Conservation (phyloP, 35 echinoderm and acorn worm genomes). For the Hemicentrotus pulcherrimus region DNA sequence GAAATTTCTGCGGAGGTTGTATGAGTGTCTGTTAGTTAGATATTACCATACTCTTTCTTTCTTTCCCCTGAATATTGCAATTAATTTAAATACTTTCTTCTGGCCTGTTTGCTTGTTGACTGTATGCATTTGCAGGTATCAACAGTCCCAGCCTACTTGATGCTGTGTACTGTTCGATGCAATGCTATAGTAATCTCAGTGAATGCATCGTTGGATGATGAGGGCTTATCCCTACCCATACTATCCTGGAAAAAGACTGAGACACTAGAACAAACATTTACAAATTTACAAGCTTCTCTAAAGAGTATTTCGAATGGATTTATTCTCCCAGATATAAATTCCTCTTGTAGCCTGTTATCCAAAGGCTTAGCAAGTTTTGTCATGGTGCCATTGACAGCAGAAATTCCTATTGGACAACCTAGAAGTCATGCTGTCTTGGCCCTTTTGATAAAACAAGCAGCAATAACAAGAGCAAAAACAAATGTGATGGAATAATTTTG, state of each 20-base stretch:
- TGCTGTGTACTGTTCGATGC: constrained; percentile 58
- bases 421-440: too few species aligned
- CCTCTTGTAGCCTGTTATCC: not conserved
- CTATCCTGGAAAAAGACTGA: constrained; percentile 35
- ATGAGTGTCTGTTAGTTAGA: too few species aligned
- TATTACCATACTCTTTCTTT: not conserved
- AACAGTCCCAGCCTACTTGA: not conserved
- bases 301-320: not conserved
- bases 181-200: constrained; percentile 50
- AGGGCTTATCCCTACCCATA: constrained; percentile 3
- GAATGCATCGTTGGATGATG: constrained; percentile 36
- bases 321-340: not conserved
- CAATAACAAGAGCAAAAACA: too few species aligned
- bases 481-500: too few species aligned
- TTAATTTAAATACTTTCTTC: not conserved
- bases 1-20: too few species aligned
- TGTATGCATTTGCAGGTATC: constrained; percentile 46
- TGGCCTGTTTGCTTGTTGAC: not conserved
- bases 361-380: too few species aligned
- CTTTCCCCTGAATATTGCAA: not conserved
- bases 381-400: too few species aligned
- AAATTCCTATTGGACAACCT: too few species aligned
- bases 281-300: not conserved
- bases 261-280: not conserved
- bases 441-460: too few species aligned